Base-by-base conservation (phyloP, 2,113 vertebrate genomes). In the Myotis davidii region DNA sequence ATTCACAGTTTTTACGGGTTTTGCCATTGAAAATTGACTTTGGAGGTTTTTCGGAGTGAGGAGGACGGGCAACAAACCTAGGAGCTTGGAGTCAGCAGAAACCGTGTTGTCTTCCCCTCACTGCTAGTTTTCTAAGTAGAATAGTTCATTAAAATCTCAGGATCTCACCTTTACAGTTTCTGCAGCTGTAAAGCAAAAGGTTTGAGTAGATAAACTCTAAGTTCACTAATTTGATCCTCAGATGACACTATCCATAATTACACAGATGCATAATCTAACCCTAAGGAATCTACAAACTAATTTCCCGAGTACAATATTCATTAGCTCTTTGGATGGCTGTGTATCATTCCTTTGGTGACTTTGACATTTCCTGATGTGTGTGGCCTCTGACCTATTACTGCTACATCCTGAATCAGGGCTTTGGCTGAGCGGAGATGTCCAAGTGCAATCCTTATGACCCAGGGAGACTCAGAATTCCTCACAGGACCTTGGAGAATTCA, bases 11-110 rank as follows among this genome's bases (percentile, higher is more conserved):
- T 82, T 83, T 83, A 45, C 12, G 21, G 54, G 23, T 37, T 85
- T 96, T 94, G 56, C 61, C 54, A 27, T 37, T 65, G 74, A 73
- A 94, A 93, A 83, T 16, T 83, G 88, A 85, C 45, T 78, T 11
- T 39, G 61, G 39, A 90, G 54, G 16, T 59, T 94, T 90, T 67
- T 70, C 34, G 21, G 20, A 50, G 42, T 34, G 9, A 72, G 29
- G 37, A 76, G 42, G 50, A 79, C 88, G 37, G 74, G 23, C 84
- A 79, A 50, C 6, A 59, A 61, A 45, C 9, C 23, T 9, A 73
- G 25, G 67, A 59, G 27, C 39, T 65, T 64, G 70, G 23, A 79
- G 17, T 72, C 34, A 91, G 67, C 20, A 77, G n/a, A 70, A 91
- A 76, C 90, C 20, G 11, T 90, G 48, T 34, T 73, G 0, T 81